Percentiles rank a stretch among this genome's conserved stretches.
phyloP scores from a whole-genome alignment of 2,797 vertebrate genomes.

The Chelon labrosus region DNA sequence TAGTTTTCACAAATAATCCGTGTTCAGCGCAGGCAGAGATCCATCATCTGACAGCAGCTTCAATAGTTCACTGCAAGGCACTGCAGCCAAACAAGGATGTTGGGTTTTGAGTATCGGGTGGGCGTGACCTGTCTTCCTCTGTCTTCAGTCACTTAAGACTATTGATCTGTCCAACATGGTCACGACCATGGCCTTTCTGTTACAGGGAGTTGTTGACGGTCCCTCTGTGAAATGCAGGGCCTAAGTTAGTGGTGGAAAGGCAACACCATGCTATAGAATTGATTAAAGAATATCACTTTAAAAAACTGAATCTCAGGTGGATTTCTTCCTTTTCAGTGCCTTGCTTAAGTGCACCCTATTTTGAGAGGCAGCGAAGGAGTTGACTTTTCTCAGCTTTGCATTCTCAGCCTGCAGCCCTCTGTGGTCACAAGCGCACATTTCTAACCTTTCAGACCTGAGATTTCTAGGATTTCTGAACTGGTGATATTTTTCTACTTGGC shows the following conservation, averaged over 20 bases:
- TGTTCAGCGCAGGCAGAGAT: conserved; percentile 18
- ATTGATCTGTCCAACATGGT: conserved; percentile 18
- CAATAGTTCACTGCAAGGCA: conserved; percentile 7
- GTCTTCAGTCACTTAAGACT: conserved; percentile 26
- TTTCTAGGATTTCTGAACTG: conserved; percentile 58
- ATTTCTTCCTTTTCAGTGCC: conserved; percentile 1
- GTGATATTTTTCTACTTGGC: conserved; percentile 51
- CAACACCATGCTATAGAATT: not conserved
- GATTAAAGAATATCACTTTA: not conserved
- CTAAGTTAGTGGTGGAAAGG: not conserved
- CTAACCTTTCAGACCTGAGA: conserved; percentile 59
- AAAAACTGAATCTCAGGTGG: conserved; percentile 1
- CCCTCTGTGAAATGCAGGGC: conserved; percentile 2
- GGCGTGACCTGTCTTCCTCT: conserved; percentile 14
- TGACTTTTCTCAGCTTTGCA: conserved; percentile 33
- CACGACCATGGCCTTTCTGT: not conserved
- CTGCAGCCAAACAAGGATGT: conserved; percentile 22
- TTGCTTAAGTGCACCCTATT: conserved; percentile 18
- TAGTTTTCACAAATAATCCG: conserved; percentile 40
- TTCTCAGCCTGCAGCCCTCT: conserved; percentile 32
- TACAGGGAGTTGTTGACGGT: not conserved
- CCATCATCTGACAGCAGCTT: conserved; percentile 20
- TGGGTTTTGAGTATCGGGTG: conserved; percentile 19
- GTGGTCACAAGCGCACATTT: conserved; percentile 43
- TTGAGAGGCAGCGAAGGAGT: conserved; percentile 22